These are phyloP conservation scores for Drosophila miranda DNA, from an alignment of 1,140 invertebrate species.

Conservation along the genomic window DNA sequence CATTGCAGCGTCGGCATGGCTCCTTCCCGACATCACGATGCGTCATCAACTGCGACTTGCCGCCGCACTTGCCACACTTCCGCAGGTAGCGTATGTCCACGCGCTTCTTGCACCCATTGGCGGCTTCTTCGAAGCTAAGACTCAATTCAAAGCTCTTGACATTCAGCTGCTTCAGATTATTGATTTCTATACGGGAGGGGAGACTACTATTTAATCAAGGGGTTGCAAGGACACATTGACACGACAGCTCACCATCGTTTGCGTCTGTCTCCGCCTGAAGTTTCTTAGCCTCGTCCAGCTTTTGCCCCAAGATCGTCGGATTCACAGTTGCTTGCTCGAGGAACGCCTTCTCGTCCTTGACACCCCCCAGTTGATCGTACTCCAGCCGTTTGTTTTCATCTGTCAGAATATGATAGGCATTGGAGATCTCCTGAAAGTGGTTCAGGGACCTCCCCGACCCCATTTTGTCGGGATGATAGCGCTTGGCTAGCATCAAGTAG, in stretches of 20 bases:
- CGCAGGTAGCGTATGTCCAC: slow-evolving; percentile 57
- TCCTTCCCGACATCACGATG: slow-evolving; percentile 62
- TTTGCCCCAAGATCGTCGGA: slow-evolving; percentile 42
- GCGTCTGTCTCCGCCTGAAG: not conserved
- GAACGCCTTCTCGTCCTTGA: slow-evolving; percentile 65
- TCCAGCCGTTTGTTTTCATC: slow-evolving; percentile 90
- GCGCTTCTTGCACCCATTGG: slow-evolving; percentile 69
- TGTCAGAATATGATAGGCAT: slow-evolving; percentile 92
- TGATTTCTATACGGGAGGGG: slow-evolving; percentile 38
- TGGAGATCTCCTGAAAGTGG: slow-evolving; percentile 94
- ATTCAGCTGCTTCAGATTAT: slow-evolving; percentile 22
- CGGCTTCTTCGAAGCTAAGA: slow-evolving; percentile 63
- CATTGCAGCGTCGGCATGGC: slow-evolving; percentile 73
- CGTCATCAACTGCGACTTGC: slow-evolving; percentile 64
- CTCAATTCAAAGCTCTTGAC: slow-evolving; percentile 35
- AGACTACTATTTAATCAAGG: not conserved
- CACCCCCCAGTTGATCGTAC: slow-evolving; percentile 85
- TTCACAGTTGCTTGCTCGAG: slow-evolving; percentile 56
- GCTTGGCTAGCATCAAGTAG: slow-evolving; percentile 89
- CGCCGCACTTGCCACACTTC: slow-evolving; percentile 71
- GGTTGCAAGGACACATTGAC: not conserved
- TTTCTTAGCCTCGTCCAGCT: slow-evolving; percentile 12
- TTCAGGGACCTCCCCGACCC: slow-evolving; percentile 86
- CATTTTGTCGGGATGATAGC: slow-evolving; percentile 88
- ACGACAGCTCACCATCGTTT: slow-evolving; percentile 40